Evolutionary conservation across 2,888 invertebrate species (phyloP).

Genomic region (Caenorhabditis afra): DNA sequence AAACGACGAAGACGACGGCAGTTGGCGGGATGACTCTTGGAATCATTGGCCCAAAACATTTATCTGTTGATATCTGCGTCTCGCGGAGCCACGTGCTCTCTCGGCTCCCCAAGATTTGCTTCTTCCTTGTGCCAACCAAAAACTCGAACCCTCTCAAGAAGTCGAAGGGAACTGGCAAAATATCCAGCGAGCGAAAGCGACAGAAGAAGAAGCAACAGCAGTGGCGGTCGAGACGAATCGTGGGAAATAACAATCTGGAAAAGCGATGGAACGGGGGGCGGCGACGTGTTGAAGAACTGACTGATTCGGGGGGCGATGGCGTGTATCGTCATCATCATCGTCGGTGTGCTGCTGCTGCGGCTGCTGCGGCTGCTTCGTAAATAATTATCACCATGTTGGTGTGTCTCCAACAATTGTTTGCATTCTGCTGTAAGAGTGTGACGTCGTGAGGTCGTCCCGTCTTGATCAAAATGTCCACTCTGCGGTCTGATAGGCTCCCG

Average conservation of each 20-base stretch:
- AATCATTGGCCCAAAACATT: conserved; percentile 49
- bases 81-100: conserved; percentile 13
- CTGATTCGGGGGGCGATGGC: not conserved
- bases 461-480: conserved; percentile 5
- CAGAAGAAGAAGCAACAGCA: conserved; percentile 5
- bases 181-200: conserved; percentile 2
- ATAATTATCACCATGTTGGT: conserved; percentile 31
- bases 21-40: conserved; percentile 21
- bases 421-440: conserved; percentile 41
- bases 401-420: conserved; percentile 46
- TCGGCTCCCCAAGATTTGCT: not conserved
- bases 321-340: conserved; percentile 2
- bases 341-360: not conserved
- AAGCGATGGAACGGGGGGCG: not conserved
- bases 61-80: conserved; percentile 35
- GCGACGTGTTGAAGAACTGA: not conserved
- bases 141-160: conserved; percentile 15
- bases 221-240: not conserved
- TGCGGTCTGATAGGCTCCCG: conserved; percentile 22
- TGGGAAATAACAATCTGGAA: conserved; percentile 13
- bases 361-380: conserved; percentile 26
- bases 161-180: conserved; percentile 10
- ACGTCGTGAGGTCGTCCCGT: conserved; percentile 34
- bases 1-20: conserved; percentile 22
- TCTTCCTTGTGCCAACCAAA: not conserved